Base-by-base conservation (phyloP, 2,113 vertebrate genomes). In the Zootoca vivipara region DNA sequence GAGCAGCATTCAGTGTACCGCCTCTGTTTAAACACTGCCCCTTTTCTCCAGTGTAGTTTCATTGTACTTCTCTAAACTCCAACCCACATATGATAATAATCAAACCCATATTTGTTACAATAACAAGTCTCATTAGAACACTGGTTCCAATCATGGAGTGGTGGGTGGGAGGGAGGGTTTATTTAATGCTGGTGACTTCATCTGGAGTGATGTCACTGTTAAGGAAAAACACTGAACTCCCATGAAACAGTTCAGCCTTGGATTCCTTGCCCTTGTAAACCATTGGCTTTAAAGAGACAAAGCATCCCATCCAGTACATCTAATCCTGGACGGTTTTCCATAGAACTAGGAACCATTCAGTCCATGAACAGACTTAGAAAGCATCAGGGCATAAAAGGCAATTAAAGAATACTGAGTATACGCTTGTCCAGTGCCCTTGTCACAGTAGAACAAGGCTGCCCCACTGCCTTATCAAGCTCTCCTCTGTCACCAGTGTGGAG, bases 21-120 rank as follows among this genome's bases (percentile, higher is more conserved):
- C 81, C 92, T 40, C 70, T 40, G 28, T 62, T 65, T n/a, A 56
- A 93, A 92, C 24, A 4, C 78, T 89, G 86, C 74, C 52, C 42
- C 62, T 83, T 42, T 75, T 73, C 81, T 67, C 83, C 88, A 93
- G 81, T 83, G 87, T 85, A 26, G 75, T 4, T 90, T 84, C 83
- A 91, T 87, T 93, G 88, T 0, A 35, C 92, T 94, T 94, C 70
- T 93, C 91, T 93, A 94, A 91, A 94, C 93, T 93, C 93, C 93
- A 92, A 86, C 92, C 92, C 91, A 95, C 95, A 95, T 95, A 94
- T 95, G 95, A 96, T 93, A 96, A 91, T 94, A 94, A 95, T 95
- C 94, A 95, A 93, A 86, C 92, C 72, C 94, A 90, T 93, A 94
- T 95, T 95, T 93, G 91, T 93, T 95, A 93, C 93, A 95, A 94